These are phyloP conservation scores for Rhagium mordax DNA, from an alignment of 2,888 invertebrate genomes.

Conservation along the genomic window DNA sequence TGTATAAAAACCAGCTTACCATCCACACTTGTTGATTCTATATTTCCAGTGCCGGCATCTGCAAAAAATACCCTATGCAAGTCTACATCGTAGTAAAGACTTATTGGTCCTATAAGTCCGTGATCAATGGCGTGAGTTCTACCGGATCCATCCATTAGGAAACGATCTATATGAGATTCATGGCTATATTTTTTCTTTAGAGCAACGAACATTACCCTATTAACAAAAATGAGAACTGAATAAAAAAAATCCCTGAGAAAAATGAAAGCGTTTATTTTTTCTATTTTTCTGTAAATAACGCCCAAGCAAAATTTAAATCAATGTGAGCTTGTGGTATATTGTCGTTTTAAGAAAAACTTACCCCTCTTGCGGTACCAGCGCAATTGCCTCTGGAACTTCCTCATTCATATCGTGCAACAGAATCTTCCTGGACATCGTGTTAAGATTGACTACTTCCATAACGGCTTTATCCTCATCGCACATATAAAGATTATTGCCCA, in stretches of 20 bases:
- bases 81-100: conserved; percentile 73
- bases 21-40: conserved; percentile 77
- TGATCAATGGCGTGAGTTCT: conserved; percentile 68
- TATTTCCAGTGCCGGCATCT: conserved; percentile 77
- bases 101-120: conserved; percentile 72
- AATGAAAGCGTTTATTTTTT: no score
- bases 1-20: conserved; percentile 69
- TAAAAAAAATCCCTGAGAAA: no score
- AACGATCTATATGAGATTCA: conserved; percentile 76
- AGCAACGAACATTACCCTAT: conserved; percentile 79
- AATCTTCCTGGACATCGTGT: conserved; percentile 74
- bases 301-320: background rate
- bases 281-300: no score
- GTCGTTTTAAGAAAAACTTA: conserved; percentile 61
- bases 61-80: conserved; percentile 78
- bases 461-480: conserved; percentile 76
- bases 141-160: conserved; percentile 79
- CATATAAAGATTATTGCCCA: conserved; percentile 83
- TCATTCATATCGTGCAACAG: conserved; percentile 74
- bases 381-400: conserved; percentile 80
- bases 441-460: conserved; percentile 78
- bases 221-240: conserved; percentile 46
- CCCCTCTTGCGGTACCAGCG: conserved; percentile 79
- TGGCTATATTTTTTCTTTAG: conserved; percentile 62
- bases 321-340: background rate